These are phyloP conservation scores for Numida meleagris DNA, from an alignment of 2,113 vertebrate genomes.

Conservation along the genomic window DNA sequence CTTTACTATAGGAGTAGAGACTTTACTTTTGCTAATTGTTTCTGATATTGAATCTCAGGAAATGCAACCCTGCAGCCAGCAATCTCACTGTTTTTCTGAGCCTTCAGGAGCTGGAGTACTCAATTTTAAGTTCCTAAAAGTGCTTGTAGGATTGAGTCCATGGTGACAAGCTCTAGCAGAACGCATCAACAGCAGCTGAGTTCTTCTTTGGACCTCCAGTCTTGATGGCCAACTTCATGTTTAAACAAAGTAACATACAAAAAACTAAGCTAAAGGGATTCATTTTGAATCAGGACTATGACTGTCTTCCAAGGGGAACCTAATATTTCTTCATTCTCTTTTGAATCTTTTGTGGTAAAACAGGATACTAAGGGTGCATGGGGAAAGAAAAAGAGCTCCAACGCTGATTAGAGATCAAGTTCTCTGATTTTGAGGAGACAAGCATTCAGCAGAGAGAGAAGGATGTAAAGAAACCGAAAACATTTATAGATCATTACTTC, in stretches of 20 bases:
- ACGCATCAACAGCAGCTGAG: background rate
- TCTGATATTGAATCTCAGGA: background rate
- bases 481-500: background rate
- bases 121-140: background rate
- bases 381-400: background rate
- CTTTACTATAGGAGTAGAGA: background rate
- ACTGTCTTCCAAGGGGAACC: background rate
- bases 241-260: background rate
- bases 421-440: background rate
- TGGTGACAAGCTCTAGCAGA: background rate
- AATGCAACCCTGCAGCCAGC: background rate
- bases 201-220: background rate
- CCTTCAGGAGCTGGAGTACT: background rate
- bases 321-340: background rate
- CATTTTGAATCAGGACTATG: background rate
- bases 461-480: background rate
- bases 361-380: background rate
- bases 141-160: fast-evolving
- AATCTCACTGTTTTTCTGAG: background rate
- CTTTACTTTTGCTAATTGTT: background rate
- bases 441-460: background rate
- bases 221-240: background rate
- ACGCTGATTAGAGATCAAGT: background rate
- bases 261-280: background rate
- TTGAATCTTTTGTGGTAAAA: background rate